These are phyloP conservation scores for Galagoides demidoff DNA, from an alignment of 2,797 vertebrate genomes.

Conservation along the genomic window DNA sequence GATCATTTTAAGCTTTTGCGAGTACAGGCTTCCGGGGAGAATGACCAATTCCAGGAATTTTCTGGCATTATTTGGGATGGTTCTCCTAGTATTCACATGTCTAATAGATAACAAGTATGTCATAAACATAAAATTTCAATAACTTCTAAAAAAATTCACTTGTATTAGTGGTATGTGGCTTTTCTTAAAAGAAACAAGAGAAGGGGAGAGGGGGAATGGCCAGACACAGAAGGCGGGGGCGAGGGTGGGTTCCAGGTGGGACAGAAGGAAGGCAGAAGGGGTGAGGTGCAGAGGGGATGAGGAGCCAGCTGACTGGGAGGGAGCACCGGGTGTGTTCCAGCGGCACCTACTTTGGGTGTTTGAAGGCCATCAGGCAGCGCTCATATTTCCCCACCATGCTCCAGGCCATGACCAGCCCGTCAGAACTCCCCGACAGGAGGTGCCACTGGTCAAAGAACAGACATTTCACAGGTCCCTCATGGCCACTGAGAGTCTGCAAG, in stretches of 20 bases:
- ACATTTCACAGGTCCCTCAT: conserved; percentile 90
- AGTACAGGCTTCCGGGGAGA: neutral
- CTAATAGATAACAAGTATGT: neutral
- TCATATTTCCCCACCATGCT: conserved; percentile 88
- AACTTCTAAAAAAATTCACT: neutral
- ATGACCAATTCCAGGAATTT: conserved; percentile 43
- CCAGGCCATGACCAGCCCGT: conserved; percentile 92
- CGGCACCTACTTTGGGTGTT: conserved; percentile 91
- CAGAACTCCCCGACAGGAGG: conserved; percentile 90
- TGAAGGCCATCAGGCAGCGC: conserved; percentile 90
- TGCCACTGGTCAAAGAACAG: conserved; percentile 92
- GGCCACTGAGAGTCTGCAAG: conserved; percentile 88
- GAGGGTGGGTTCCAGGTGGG: neutral
- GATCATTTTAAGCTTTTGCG: conserved; percentile 1
- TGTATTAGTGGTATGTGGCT: neutral
- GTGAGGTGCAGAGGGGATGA: neutral
- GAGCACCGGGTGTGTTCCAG: neutral
- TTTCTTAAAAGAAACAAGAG: conserved; percentile 4
- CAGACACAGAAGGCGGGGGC: too few relatives aligned
- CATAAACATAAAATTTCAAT: neutral
- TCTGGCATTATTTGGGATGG: neutral
- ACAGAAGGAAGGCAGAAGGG: neutral
- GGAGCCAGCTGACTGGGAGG: neutral
- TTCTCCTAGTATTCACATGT: neutral
- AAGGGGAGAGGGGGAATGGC: neutral